These are phyloP conservation scores for Montipora efflorescens DNA, from an alignment of 64 coral and sea anemone genomes.

Conservation along the genomic window DNA sequence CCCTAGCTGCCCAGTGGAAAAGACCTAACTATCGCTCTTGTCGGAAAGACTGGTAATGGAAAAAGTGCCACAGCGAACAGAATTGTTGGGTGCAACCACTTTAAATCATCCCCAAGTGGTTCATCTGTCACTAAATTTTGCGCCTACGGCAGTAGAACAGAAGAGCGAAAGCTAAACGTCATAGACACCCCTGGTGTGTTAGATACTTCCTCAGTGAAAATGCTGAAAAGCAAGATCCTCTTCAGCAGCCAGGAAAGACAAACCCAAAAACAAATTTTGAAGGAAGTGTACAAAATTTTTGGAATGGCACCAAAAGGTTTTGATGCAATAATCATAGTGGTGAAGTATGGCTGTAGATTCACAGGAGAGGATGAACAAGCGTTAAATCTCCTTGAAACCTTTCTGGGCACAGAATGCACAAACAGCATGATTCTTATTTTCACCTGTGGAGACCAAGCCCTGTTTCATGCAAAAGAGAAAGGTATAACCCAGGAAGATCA, in stretches of 20 bases:
- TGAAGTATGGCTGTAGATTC: not conserved
- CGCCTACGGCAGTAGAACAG: not conserved
- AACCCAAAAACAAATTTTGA: not conserved
- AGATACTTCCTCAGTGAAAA: conserved; percentile 14
- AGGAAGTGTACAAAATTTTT: conserved; percentile 9
- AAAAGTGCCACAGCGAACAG: conserved; percentile 46
- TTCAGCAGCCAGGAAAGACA: not conserved
- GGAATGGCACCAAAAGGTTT: conserved; percentile 21
- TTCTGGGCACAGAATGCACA: not conserved
- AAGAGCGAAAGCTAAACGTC: not conserved
- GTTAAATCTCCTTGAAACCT: not conserved
- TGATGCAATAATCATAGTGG: not conserved
- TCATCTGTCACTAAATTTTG: not conserved
- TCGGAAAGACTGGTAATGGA: conserved; percentile 41
- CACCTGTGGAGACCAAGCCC: not conserved
- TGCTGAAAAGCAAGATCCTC: not conserved
- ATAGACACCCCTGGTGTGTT: conserved; percentile 53
- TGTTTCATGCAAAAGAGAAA: not conserved
- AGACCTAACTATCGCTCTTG: conserved; percentile 17
- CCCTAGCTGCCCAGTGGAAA: not conserved
- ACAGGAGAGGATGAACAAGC: not conserved
- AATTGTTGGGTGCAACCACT: not conserved
- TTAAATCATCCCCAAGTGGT: not conserved
- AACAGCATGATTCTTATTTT: not conserved
- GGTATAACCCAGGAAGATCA: not conserved